Evolutionary conservation across 2,113 vertebrate species (phyloP).

Genomic region (Psittacula cyanocephala): DNA sequence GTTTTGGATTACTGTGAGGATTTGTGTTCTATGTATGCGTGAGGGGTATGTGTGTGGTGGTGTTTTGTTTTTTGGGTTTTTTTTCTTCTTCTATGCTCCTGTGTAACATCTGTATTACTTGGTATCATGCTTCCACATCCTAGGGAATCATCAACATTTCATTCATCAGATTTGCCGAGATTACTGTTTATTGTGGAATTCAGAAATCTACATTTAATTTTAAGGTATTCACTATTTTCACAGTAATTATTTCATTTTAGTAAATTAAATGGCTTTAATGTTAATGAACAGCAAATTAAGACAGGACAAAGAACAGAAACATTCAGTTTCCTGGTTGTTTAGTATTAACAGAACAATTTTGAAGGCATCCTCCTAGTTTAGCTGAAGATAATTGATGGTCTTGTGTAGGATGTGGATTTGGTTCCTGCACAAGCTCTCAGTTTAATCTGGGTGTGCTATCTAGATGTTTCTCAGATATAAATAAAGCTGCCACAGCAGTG

Average conservation of each 20-base stretch:
- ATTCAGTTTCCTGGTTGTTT: neutral
- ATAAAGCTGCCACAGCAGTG: neutral
- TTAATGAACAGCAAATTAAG: neutral
- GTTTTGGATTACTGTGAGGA: neutral
- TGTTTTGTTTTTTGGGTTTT: neutral
- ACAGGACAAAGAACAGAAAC: neutral
- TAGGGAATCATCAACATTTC: neutral
- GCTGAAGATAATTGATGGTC: neutral
- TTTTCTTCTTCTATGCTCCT: neutral
- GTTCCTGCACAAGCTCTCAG: neutral
- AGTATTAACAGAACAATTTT: neutral
- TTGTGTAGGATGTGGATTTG: neutral
- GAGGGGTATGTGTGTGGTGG: fast-evolving
- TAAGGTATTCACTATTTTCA: neutral
- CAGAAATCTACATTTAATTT: neutral
- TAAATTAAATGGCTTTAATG: neutral
- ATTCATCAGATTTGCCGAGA: neutral
- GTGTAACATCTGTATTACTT: neutral
- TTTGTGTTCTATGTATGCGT: neutral
- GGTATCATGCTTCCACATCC: neutral
- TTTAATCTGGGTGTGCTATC: neutral
- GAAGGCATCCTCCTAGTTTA: neutral
- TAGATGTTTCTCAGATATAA: neutral
- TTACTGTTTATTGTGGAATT: neutral
- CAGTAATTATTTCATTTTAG: neutral